Base-by-base conservation (phyloP, 1,140 invertebrate species). In the Drosophila obscura region DNA sequence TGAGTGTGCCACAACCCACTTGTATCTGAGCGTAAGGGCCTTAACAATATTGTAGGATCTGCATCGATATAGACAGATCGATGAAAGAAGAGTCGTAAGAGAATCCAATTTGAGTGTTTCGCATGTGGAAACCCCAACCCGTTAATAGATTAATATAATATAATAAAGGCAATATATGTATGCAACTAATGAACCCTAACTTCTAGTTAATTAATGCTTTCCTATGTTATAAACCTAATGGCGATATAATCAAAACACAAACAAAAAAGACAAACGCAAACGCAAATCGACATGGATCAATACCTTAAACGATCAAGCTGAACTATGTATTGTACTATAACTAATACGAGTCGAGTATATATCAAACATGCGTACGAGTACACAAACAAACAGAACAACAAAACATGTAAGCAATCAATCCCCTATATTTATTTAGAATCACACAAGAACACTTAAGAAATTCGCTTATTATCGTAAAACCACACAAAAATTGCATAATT, bases 231-330 rank as follows among this genome's bases (percentile, higher is more conserved):
- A 69, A 73, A 85, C 57, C 57, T 74, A 82, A 85, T 76, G 82
- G 83, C 83, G 82, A 88, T 83, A 87, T 87, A 87, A 87, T 87
- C 82, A 87, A 87, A 87, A 87, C 66, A 63, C 11, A 63, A 87
- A 88, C 63, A 63, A 19, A 63, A 57, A 75, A 74, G 72, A 74
- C 58, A 64, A 65, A 66, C n/a, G 61, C 73, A 84, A 83, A 58
- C 45, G 60, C 49, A 53, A 62, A 78, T 45, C 35, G 61, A 67
- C 77, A 66, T 59, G 51, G 64, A 79, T 80, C 61, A 80, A 74
- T 5, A 49, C 49, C 71, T 39, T 66, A 52, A 9, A 59, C 57
- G 55, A 60, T 62, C 59, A 76, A 71, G 64, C 66, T 66, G 74
- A 79, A 72, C 62, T 79, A 87, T 88, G 79, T 87, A 88, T 39